Evolutionary conservation across 2,113 vertebrate genomes (phyloP).

Genomic region (Amphilophus citrinellus): DNA sequence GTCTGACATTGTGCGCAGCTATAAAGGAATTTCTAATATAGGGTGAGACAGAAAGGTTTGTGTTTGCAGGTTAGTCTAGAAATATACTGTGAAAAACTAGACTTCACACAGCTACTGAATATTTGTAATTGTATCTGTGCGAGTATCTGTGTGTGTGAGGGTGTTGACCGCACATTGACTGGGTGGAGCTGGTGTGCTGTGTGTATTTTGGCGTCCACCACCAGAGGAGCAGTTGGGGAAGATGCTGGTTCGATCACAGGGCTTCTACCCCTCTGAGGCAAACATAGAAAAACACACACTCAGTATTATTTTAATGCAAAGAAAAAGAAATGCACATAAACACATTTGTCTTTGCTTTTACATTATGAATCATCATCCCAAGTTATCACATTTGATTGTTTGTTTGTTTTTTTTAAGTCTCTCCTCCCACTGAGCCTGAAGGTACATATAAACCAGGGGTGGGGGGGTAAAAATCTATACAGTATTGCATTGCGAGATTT

Average conservation of each 20-base stretch:
- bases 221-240: conserved; percentile 76
- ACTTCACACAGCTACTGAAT: not conserved
- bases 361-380: not conserved
- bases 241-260: conserved; percentile 8
- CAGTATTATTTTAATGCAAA: not conserved
- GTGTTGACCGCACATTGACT: conserved; percentile 53
- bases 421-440: too few species aligned
- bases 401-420: too few species aligned
- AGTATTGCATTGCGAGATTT: too few species aligned
- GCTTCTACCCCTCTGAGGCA: conserved; percentile 51
- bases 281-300: not conserved
- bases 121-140: not conserved
- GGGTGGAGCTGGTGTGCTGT: conserved; percentile 50
- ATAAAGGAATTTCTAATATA: not conserved
- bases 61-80: not conserved
- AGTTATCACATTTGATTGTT: too few species aligned
- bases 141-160: conserved; percentile 1
- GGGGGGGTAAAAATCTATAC: too few species aligned
- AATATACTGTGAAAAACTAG: not conserved
- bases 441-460: too few species aligned
- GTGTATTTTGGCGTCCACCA: conserved; percentile 57
- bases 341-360: not conserved
- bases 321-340: not conserved
- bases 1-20: not conserved
- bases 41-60: not conserved